Evolutionary conservation across 2,113 vertebrate genomes (phyloP).

Genomic region (Procapra przewalskii): DNA sequence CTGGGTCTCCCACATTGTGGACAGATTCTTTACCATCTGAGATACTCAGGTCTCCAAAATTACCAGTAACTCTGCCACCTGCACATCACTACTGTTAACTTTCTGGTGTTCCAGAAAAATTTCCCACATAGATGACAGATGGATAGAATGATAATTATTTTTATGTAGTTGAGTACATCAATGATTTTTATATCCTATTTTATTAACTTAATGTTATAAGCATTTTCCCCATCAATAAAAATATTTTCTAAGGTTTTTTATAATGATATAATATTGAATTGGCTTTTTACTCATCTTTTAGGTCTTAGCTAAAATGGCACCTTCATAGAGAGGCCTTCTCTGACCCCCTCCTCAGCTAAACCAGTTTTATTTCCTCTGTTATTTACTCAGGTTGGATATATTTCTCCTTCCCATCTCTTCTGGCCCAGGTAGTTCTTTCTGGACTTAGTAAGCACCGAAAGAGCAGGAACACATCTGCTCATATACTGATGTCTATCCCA

Average conservation of each 20-base stretch:
- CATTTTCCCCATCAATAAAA: background rate
- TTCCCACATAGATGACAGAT: background rate
- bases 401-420: background rate
- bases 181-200: background rate
- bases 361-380: background rate
- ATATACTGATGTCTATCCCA: accelerated
- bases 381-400: background rate
- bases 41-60: background rate
- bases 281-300: background rate
- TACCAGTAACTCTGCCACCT: background rate
- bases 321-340: background rate
- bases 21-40: background rate
- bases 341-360: accelerated
- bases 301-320: background rate
- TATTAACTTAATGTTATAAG: background rate
- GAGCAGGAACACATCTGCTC: background rate
- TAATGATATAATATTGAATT: background rate
- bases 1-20: background rate
- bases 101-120: constrained; percentile 32
- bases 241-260: background rate
- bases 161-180: background rate
- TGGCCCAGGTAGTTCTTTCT: background rate
- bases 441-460: background rate
- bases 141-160: background rate
- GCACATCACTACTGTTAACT: constrained; percentile 25